Evolutionary conservation across 2,888 invertebrate species (phyloP).

Genomic region (Dermolepida albohirtum): DNA sequence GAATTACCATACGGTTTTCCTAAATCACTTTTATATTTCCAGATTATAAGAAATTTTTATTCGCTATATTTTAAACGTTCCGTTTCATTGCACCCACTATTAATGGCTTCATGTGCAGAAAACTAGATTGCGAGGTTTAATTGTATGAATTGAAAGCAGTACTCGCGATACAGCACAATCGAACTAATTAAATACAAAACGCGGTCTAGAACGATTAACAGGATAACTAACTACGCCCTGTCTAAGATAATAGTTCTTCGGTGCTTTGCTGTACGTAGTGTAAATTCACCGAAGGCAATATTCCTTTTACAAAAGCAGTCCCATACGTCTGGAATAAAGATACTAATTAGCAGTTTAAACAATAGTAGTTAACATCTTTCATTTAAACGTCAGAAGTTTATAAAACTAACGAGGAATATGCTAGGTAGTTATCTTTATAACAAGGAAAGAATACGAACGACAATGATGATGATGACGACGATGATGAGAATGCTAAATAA

Average conservation of each 20-base stretch:
- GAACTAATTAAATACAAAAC: constrained; percentile 36
- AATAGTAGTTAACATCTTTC: constrained; percentile 32
- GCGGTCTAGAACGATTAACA: constrained; percentile 31
- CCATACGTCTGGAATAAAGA: constrained; percentile 34
- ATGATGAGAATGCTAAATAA: constrained; percentile 32
- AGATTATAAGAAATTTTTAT: not conserved
- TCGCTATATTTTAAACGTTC: not conserved
- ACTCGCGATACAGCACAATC: constrained; percentile 14
- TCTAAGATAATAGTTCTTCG: constrained; percentile 18
- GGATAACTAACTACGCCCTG: constrained; percentile 28
- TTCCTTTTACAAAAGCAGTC: constrained; percentile 15
- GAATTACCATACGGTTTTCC: too few species aligned
- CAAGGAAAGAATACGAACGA: constrained; percentile 19
- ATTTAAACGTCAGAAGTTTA: constrained; percentile 35
- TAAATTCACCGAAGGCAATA: constrained; percentile 27
- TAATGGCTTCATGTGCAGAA: constrained; percentile 13
- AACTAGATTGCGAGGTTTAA: constrained; percentile 14
- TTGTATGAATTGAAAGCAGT: constrained; percentile 4
- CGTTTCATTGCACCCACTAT: not conserved
- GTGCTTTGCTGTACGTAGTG: constrained; percentile 10
- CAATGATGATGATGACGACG: constrained; percentile 28
- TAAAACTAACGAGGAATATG: constrained; percentile 32
- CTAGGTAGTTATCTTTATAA: constrained; percentile 31
- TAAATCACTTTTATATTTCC: not conserved
- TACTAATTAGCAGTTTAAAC: constrained; percentile 37